Evolutionary conservation across 1,140 invertebrate species (phyloP).

Genomic region (Lepidurus arcticus): DNA sequence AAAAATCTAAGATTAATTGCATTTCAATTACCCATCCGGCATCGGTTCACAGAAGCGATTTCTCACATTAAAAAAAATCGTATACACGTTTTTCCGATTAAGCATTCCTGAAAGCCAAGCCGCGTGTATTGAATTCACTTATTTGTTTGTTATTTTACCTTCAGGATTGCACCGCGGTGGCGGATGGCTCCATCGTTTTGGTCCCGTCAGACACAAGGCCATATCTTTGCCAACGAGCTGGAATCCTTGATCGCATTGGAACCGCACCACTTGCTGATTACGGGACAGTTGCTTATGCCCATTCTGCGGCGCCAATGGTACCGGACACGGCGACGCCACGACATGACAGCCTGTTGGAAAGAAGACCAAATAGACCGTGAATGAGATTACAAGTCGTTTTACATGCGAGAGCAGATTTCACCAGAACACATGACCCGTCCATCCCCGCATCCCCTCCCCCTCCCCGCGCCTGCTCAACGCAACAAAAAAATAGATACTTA

Average conservation of each 20-base stretch:
- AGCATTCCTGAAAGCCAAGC: neutral
- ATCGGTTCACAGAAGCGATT: no score
- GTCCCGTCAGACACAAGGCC: conserved; percentile 13
- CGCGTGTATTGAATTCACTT: neutral
- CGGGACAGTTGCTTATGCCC: neutral
- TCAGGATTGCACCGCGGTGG: neutral
- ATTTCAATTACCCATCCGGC: no score
- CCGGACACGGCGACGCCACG: conserved; percentile 1
- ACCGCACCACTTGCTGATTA: conserved; percentile 18
- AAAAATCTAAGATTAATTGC: no score
- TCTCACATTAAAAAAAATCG: no score
- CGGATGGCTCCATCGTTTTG: conserved; percentile 12
- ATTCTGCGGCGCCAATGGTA: conserved; percentile 1
- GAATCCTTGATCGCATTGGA: conserved; percentile 10
- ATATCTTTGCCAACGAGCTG: conserved; percentile 9
- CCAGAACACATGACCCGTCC: neutral
- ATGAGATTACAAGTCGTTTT: conserved; percentile 22
- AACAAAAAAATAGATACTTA: neutral
- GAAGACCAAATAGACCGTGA: neutral
- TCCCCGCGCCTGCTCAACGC: neutral
- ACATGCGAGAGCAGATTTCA: neutral
- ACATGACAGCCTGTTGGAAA: conserved; percentile 1
- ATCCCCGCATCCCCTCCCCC: neutral
- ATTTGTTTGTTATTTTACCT: neutral
- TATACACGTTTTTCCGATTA: no score